Percentiles rank a stretch among this genome's conserved stretches.
Evolutionary conservation across 2,888 invertebrate species (phyloP).

Genomic region (Sarcophaga caerulescens): DNA sequence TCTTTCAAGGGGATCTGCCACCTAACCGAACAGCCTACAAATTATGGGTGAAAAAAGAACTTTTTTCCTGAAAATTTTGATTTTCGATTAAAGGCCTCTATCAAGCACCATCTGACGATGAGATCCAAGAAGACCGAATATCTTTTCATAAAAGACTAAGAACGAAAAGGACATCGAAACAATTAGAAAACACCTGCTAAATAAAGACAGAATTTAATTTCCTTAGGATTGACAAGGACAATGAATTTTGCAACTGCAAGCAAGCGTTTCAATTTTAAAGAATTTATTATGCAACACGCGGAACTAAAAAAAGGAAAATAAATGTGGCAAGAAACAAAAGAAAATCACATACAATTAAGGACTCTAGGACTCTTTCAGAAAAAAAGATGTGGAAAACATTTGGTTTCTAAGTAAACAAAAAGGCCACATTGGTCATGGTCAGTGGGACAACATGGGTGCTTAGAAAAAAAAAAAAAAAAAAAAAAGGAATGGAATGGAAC

Average conservation of each 20-base stretch:
- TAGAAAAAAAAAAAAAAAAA: background rate
- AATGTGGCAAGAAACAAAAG: constrained; percentile 45
- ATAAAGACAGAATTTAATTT: constrained; percentile 31
- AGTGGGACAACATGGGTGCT: constrained; percentile 38
- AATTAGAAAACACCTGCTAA: constrained; percentile 68
- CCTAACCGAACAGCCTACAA: too few species aligned
- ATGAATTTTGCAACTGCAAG: constrained; percentile 46
- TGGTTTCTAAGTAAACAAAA: constrained; percentile 43
- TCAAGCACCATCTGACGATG: too few species aligned
- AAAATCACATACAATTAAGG: constrained; percentile 30
- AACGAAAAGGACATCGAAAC: background rate
- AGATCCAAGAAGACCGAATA: too few species aligned
- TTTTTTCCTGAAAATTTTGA: too few species aligned
- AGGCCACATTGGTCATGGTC: constrained; percentile 62
- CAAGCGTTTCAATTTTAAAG: constrained; percentile 47
- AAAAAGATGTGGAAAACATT: constrained; percentile 31
- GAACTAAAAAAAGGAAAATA: constrained; percentile 49
- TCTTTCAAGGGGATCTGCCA: too few species aligned
- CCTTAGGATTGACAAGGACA: constrained; percentile 5
- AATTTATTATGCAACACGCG: constrained; percentile 66
- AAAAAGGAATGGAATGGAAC: constrained; percentile 7
- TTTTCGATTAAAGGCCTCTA: too few species aligned
- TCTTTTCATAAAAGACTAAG: too few species aligned
- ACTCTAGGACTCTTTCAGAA: constrained; percentile 10
- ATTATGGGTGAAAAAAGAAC: too few species aligned